A percentile compares a stretch with the other conserved stretches of the same genome.
Evolutionary conservation across 1,140 invertebrate genomes (phyloP).

Genomic region (Drosophila pectinifera): DNA sequence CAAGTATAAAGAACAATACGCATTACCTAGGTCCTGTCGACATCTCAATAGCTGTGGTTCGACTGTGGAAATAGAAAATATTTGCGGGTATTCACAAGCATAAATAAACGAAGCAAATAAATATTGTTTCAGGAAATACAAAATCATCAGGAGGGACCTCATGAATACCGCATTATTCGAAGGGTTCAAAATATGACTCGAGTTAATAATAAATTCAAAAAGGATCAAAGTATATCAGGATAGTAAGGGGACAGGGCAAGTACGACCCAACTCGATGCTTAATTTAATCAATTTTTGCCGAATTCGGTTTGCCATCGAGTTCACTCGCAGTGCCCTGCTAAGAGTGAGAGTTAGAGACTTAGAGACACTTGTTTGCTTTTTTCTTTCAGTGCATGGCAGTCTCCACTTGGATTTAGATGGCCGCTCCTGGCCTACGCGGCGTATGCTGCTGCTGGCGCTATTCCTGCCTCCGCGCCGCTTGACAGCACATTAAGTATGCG

Average conservation of each 20-base stretch:
- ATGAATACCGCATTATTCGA: too few species aligned
- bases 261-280: not conserved
- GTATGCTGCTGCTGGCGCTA: not conserved
- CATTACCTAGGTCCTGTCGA: conserved; percentile 1
- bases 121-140: too few species aligned
- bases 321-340: not conserved
- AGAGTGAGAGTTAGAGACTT: not conserved
- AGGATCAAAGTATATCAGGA: not conserved
- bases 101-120: not conserved
- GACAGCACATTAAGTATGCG: conserved; percentile 47
- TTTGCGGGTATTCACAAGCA: not conserved
- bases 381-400: conserved; percentile 5
- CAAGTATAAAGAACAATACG: not conserved
- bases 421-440: not conserved
- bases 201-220: too few species aligned
- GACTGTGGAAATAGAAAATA: conserved; percentile 14
- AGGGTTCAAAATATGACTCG: too few species aligned
- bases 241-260: not conserved
- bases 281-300: not conserved
- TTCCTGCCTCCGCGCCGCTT: not conserved
- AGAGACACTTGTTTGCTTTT: not conserved
- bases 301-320: conserved; percentile 5
- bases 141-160: too few species aligned
- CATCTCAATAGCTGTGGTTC: too few species aligned
- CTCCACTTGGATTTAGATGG: too few species aligned